Evolutionary conservation across 2,888 invertebrate genomes (phyloP), one percentile per base, ranked within the genome.

Genomic region (Clepsis dumicolana): DNA sequence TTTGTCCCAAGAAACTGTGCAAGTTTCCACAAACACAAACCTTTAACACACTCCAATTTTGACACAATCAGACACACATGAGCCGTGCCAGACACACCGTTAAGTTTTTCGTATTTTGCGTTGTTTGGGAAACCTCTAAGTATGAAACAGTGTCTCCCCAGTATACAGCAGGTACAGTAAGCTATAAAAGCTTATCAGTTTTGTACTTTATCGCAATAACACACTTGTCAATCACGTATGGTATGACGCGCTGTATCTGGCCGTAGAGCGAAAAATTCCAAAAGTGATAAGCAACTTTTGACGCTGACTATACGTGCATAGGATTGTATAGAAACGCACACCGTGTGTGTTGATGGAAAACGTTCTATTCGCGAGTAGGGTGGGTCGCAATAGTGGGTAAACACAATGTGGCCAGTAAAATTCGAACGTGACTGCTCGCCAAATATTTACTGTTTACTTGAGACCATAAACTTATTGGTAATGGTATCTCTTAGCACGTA

Each of bases 381-480:
- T 21, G 32, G 54, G 54, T 18, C 35, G 12, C 16, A 48, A 18
- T 27, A 41, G 5, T 14, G 18, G 32, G 25, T 32, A 52, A 63
- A 38, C 41, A 32, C 1, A 10, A 48, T n/a, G 38, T 27, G 35
- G 59, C 35, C 16, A 32, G 29, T 32, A 35, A 44, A 59, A 52
- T 29, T 65, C 50, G 59, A 38, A 52, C 59, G 27, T 27, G 38
- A 52, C 25, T 38, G 59, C 14, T 24, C 38, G 25, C 18, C 64
- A 32, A 29, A 44, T 65, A 59, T 65, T 59, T 65, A 25, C 53
- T 65, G 50, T 65, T 59, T 65, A 25, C 53, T 18, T 8, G 25
- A 27, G 4, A 21, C 48, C 48, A 48, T 21, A 48, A 18, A 48
- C 48, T 18, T 21, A 48, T 48, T 48, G 21, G 48, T 12, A 8